Evolutionary conservation across 1,140 invertebrate species (phyloP).

Genomic region (Listronotus bonariensis): DNA sequence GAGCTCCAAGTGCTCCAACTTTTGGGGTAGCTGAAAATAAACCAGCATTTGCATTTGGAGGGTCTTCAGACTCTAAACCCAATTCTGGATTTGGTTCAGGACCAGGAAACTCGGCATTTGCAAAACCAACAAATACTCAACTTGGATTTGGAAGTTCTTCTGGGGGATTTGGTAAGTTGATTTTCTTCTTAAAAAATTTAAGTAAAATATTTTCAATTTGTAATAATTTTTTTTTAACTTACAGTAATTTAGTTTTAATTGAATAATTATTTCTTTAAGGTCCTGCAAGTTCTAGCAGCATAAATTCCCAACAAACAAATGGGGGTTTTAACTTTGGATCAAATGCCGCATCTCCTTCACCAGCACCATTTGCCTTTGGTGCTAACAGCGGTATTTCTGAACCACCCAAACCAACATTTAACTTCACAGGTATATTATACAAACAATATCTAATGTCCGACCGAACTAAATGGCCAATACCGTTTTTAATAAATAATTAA

Average conservation of each 20-base stretch:
- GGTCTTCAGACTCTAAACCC: neutral
- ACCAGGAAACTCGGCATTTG: neutral
- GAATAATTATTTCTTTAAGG: neutral
- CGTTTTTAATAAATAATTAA: too few relatives aligned
- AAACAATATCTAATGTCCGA: too few relatives aligned
- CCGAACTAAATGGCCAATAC: too few relatives aligned
- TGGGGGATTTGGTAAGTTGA: neutral
- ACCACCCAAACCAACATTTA: constrained; percentile 23
- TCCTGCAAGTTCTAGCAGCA: neutral
- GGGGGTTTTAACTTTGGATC: constrained; percentile 23
- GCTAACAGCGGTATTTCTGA: constrained; percentile 4
- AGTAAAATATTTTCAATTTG: too few relatives aligned
- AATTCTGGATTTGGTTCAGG: constrained; percentile 13
- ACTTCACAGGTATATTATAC: constrained; percentile 20
- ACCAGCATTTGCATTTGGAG: constrained; percentile 17
- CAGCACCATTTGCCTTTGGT: constrained; percentile 12
- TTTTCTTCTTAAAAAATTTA: too few relatives aligned
- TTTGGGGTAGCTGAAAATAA: constrained; percentile 17
- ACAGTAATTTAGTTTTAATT: too few relatives aligned
- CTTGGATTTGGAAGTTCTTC: constrained; percentile 2
- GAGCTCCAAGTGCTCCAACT: constrained; percentile 1
- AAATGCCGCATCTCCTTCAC: neutral
- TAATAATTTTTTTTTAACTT: too few relatives aligned
- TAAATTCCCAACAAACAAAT: constrained; percentile 5
- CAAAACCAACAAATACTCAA: neutral